A percentile compares a stretch with the other conserved stretches of the same genome.
Evolutionary conservation across 2,888 invertebrate species (phyloP).

Genomic region (Pachydiplax longipennis): DNA sequence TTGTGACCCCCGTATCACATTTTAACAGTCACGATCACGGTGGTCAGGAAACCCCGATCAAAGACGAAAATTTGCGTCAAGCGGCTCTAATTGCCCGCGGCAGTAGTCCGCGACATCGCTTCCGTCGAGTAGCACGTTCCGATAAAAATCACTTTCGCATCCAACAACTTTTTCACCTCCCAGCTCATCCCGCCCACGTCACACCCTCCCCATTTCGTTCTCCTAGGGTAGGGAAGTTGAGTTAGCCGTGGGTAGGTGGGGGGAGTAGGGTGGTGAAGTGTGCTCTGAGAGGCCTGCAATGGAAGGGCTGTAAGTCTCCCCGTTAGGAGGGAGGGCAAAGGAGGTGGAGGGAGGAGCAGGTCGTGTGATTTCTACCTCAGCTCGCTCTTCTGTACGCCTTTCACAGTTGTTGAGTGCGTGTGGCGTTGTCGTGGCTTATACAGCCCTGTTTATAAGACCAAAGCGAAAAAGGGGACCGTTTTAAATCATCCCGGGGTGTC

Average conservation of each 20-base stretch:
- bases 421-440: neutral
- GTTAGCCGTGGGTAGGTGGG: neutral
- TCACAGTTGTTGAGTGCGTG: constrained; percentile 29
- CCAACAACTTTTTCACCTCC: neutral
- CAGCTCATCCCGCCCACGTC: neutral
- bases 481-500: neutral
- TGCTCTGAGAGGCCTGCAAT: neutral
- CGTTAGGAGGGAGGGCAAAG: neutral
- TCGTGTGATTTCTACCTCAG: constrained; percentile 33
- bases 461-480: neutral
- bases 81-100: no score
- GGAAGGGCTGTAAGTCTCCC: neutral
- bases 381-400: neutral
- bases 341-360: neutral
- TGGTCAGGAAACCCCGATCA: no score
- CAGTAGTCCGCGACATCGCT: no score
- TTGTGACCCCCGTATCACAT: no score
- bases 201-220: neutral
- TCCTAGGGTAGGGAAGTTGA: neutral
- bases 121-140: no score
- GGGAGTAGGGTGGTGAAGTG: neutral
- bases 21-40: no score
- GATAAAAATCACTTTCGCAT: neutral
- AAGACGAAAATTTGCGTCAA: no score
- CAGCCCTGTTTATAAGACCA: neutral